Conservation (phyloP, 2,113 vertebrate species). For the Python bivittatus region DNA sequence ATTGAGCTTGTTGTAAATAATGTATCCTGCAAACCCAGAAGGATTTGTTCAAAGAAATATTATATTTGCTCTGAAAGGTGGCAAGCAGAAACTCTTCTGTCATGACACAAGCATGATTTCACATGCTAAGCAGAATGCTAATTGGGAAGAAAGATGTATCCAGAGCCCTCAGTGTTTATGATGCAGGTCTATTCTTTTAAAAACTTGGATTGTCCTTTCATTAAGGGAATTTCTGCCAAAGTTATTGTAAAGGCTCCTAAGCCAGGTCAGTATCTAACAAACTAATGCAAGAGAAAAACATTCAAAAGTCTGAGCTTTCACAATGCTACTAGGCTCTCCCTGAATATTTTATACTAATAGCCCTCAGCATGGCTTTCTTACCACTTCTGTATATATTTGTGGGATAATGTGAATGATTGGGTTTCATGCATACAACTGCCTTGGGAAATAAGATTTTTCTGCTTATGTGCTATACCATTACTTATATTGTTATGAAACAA, state of each 20-base stretch:
- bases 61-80: background rate
- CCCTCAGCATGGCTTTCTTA: background rate
- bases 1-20: background rate
- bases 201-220: background rate
- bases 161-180: background rate
- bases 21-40: background rate
- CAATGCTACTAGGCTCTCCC: background rate
- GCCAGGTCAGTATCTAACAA: background rate
- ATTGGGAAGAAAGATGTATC: background rate
- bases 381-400: constrained; percentile 11
- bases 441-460: background rate
- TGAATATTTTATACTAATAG: constrained; percentile 1
- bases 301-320: background rate
- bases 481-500: background rate
- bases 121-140: background rate
- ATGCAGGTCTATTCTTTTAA: background rate
- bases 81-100: background rate
- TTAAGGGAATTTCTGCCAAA: background rate
- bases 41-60: background rate
- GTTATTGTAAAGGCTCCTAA: background rate
- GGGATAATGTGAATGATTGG: background rate
- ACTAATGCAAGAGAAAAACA: background rate
- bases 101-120: background rate
- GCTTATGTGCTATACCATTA: fast-evolving
- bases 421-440: background rate